Conservation (phyloP, 2,888 invertebrate species). For the Limulus polyphemus region DNA sequence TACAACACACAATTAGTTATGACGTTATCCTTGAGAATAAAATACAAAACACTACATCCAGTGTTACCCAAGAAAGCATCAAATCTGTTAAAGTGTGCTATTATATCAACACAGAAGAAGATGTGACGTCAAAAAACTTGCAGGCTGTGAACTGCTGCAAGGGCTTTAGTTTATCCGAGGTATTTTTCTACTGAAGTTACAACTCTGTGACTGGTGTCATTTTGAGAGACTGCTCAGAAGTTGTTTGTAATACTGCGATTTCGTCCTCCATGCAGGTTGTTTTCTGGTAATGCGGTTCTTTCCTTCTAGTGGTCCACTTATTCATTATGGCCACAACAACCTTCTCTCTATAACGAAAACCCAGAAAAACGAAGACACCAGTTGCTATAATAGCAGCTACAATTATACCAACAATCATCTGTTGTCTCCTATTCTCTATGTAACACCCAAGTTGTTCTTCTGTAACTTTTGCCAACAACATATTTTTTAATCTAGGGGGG, state of each 20-base stretch:
- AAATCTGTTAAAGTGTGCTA: too few species aligned
- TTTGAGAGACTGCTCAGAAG: conserved; percentile 12
- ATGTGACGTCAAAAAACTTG: too few species aligned
- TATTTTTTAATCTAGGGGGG: conserved; percentile 8
- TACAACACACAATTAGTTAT: too few species aligned
- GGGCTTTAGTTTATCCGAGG: too few species aligned
- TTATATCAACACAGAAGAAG: too few species aligned
- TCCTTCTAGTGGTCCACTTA: conserved; percentile 9
- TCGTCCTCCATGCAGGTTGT: conserved; percentile 3
- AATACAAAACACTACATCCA: too few species aligned
- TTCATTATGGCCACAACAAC: conserved; percentile 15
- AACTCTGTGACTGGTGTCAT: conserved; percentile 18
- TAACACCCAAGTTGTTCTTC: conserved; percentile 15
- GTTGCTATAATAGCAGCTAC: conserved; percentile 6
- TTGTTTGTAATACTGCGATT: not conserved
- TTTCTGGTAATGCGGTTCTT: conserved; percentile 9
- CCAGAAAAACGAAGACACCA: conserved; percentile 8
- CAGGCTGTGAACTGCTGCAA: too few species aligned
- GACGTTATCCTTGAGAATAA: too few species aligned
- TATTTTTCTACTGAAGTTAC: conserved; percentile 1
- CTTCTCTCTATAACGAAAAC: conserved; percentile 8
- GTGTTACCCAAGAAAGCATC: too few species aligned
- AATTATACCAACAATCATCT: conserved; percentile 12
- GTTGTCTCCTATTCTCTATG: conserved; percentile 4
- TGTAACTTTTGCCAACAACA: conserved; percentile 9